phyloP scores from a whole-genome alignment of 2,888 invertebrate species.

The Gastrophysa polygoni region DNA sequence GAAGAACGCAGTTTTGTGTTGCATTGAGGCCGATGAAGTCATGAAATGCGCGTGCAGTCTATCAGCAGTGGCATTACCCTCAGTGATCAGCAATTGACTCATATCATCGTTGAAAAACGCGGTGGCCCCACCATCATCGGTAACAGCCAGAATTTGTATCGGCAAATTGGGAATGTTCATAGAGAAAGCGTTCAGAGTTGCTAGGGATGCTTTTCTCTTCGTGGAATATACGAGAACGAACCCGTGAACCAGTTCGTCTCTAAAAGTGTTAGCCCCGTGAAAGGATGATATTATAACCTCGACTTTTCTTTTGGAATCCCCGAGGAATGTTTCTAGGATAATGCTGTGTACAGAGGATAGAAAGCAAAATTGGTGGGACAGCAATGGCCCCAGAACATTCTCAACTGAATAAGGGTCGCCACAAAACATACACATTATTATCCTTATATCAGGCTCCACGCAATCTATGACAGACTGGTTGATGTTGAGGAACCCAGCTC shows the following conservation, averaged over 20 bases:
- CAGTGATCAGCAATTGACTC: slow-evolving; percentile 88
- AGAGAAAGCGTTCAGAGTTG: slow-evolving; percentile 91
- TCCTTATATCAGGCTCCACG: slow-evolving; percentile 85
- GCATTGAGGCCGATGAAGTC: slow-evolving; percentile 84
- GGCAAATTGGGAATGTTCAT: slow-evolving; percentile 92
- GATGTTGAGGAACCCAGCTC: slow-evolving; percentile 75
- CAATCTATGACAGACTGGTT: slow-evolving; percentile 78
- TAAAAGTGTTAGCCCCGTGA: slow-evolving; percentile 90
- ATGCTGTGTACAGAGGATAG: slow-evolving; percentile 86
- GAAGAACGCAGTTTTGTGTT: slow-evolving; percentile 91
- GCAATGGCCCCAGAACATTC: slow-evolving; percentile 84
- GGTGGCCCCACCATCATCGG: slow-evolving; percentile 86
- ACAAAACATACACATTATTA: slow-evolving; percentile 96
- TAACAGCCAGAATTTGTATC: slow-evolving; percentile 92
- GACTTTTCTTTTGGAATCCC: slow-evolving; percentile 86
- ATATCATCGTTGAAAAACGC: slow-evolving; percentile 90
- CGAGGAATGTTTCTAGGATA: slow-evolving; percentile 89
- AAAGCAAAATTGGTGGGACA: slow-evolving; percentile 87
- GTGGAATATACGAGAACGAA: slow-evolving; percentile 95
- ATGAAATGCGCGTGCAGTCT: slow-evolving; percentile 89
- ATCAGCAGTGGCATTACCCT: slow-evolving; percentile 92
- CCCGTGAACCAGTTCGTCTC: slow-evolving; percentile 92
- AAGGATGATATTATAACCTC: slow-evolving; percentile 93
- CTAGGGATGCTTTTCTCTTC: slow-evolving; percentile 91
- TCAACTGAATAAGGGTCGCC: slow-evolving; percentile 93